Evolutionary conservation across 2,888 invertebrate species (phyloP).

Genomic region (Dione vanillae): DNA sequence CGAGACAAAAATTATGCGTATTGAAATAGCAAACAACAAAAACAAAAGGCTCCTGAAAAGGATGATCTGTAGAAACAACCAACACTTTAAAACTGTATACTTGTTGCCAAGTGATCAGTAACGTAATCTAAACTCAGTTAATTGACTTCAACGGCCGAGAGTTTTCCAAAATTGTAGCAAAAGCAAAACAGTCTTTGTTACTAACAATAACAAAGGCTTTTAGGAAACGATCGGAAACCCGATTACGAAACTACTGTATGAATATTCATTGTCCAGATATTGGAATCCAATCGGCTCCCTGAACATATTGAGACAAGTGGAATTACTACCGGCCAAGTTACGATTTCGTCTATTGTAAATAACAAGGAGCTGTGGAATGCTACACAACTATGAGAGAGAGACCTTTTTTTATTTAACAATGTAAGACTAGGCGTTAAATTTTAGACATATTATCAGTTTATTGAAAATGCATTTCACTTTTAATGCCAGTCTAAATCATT

Average conservation of each 20-base stretch:
- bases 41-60: not conserved
- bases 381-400: not conserved
- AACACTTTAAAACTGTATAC: conserved; percentile 15
- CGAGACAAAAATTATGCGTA: not conserved
- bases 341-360: not conserved
- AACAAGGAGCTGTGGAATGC: not conserved
- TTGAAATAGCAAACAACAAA: not conserved
- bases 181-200: conserved; percentile 38
- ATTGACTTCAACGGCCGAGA: conserved; percentile 37
- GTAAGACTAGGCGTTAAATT: too few species aligned
- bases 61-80: not conserved
- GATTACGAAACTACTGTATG: conserved; percentile 36
- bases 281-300: conserved; percentile 26
- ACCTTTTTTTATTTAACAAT: too few species aligned
- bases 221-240: conserved; percentile 38
- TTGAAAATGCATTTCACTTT: too few species aligned
- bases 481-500: too few species aligned
- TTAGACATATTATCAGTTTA: not conserved
- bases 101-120: conserved; percentile 33
- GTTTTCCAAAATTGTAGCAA: conserved; percentile 38
- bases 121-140: conserved; percentile 34
- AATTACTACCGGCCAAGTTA: conserved; percentile 6
- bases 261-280: conserved; percentile 55
- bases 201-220: conserved; percentile 37
- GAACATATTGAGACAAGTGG: conserved; percentile 31